A percentile compares a stretch with the other conserved stretches of the same genome.
phyloP scores from a whole-genome alignment of 1,140 invertebrate species.

The Papilio machaon region DNA sequence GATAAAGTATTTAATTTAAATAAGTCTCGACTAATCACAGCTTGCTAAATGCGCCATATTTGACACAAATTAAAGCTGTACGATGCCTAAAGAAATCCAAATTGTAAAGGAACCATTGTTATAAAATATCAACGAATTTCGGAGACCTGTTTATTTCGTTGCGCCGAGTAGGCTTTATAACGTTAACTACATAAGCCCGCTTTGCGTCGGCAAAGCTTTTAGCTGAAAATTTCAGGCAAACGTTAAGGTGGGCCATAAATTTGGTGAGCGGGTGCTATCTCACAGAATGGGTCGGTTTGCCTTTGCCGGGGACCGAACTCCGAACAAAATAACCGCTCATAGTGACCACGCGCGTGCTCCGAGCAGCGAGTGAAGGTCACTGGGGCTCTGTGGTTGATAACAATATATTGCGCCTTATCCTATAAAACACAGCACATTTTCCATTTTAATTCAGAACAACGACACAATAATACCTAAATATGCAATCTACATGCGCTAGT shows the following conservation, averaged over 20 bases:
- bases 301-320: neutral
- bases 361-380: neutral
- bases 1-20: neutral
- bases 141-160: neutral
- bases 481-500: neutral
- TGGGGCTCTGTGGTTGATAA: neutral
- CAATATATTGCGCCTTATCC: neutral
- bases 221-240: conserved; percentile 14
- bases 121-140: conserved; percentile 2
- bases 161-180: conserved; percentile 2
- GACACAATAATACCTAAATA: too few relatives aligned
- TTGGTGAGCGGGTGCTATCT: conserved; percentile 15
- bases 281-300: neutral
- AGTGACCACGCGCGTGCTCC: neutral
- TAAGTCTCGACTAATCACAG: neutral
- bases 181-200: conserved; percentile 3
- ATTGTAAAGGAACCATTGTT: neutral
- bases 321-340: neutral
- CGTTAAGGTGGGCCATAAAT: conserved; percentile 19
- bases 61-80: neutral
- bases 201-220: conserved; percentile 25
- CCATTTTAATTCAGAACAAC: neutral
- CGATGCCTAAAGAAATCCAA: neutral
- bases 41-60: neutral
- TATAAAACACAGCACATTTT: neutral